Conservation (phyloP, 2,888 invertebrate genomes). For the Habroteleia sp. region DNA sequence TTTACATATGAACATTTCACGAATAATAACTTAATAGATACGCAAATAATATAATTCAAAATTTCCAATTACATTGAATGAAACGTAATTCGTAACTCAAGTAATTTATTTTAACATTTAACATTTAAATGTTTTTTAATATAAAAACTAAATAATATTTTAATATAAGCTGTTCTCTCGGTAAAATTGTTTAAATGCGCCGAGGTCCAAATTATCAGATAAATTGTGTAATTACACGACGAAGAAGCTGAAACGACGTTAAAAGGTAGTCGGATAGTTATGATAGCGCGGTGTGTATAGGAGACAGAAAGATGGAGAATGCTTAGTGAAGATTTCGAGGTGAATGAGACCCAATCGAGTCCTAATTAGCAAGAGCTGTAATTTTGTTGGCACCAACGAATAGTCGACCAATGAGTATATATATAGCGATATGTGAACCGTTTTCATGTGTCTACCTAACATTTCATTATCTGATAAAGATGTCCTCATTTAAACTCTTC, state of each 20-base stretch:
- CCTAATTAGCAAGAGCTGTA: constrained; percentile 74
- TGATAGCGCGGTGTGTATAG: constrained; percentile 28
- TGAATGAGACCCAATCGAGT: constrained; percentile 73
- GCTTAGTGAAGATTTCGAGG: constrained; percentile 47
- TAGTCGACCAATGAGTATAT: constrained; percentile 9
- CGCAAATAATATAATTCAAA: too few relatives aligned
- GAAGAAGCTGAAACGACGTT: constrained; percentile 51
- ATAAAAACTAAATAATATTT: neutral
- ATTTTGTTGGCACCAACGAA: constrained; percentile 41
- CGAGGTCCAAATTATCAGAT: constrained; percentile 70
- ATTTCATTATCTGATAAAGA: constrained; percentile 43
- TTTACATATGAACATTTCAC: too few relatives aligned
- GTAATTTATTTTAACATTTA: constrained; percentile 29
- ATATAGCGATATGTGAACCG: constrained; percentile 5
- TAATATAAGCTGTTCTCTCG: constrained; percentile 5
- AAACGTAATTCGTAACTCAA: constrained; percentile 20
- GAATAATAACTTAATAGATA: too few relatives aligned
- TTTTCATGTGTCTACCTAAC: constrained; percentile 12
- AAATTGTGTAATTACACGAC: constrained; percentile 72
- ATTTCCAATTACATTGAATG: constrained; percentile 4
- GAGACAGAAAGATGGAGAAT: constrained; percentile 26
- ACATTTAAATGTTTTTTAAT: neutral
- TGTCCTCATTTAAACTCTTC: constrained; percentile 11
- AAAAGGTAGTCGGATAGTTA: constrained; percentile 39
- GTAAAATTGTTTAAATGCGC: constrained; percentile 14